phyloP scores from a whole-genome alignment of 2,888 invertebrate genomes.

The Eristalis intricaria region DNA sequence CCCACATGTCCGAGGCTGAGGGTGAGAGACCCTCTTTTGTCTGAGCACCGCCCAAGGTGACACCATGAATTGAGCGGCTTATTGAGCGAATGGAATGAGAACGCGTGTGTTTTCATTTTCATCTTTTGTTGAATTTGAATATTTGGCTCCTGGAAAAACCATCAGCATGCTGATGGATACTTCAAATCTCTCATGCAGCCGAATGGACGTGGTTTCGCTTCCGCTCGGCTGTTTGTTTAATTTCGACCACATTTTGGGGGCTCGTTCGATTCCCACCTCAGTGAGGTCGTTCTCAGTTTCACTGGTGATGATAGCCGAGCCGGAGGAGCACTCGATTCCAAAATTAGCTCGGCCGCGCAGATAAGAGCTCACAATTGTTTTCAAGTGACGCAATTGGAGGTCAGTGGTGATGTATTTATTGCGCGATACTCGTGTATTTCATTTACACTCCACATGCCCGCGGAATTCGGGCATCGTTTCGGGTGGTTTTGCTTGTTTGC shows the following conservation, averaged over 20 bases:
- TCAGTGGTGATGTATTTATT: slow-evolving; percentile 5
- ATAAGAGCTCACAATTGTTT: background rate
- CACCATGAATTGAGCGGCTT: background rate
- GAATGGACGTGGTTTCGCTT: background rate
- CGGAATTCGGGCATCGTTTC: background rate
- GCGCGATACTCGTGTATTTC: background rate
- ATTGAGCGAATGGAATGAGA: background rate
- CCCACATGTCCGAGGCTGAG: background rate
- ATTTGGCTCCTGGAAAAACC: background rate
- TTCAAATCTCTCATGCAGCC: background rate
- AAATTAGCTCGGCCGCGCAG: background rate
- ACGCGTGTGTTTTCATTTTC: background rate
- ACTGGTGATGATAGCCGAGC: background rate
- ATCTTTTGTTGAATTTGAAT: background rate
- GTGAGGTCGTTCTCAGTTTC: background rate
- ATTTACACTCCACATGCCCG: background rate
- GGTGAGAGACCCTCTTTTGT: background rate
- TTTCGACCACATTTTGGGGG: background rate
- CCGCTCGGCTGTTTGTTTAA: background rate
- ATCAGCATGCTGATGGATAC: background rate
- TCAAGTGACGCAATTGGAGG: slow-evolving; percentile 6
- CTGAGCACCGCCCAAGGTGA: background rate
- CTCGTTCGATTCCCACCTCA: slow-evolving; percentile 3
- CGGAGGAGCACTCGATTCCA: background rate
- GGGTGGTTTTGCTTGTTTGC: background rate